Evolutionary conservation across 2,113 vertebrate species (phyloP), one percentile per base, ranked within the genome.

Genomic region (Rallus limicola): DNA sequence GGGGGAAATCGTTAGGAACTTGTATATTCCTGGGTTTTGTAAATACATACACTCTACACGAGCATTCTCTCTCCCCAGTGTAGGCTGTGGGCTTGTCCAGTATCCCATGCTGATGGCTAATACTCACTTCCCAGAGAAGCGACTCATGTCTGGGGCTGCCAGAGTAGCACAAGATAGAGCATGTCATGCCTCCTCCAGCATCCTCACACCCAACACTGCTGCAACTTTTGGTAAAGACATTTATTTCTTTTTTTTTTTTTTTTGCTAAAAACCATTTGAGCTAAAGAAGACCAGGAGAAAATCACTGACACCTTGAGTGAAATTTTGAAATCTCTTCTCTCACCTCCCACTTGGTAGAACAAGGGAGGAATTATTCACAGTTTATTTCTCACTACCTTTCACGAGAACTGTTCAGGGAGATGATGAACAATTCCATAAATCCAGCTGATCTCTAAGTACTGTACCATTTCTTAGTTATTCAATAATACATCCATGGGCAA

Each of bases 331-430:
- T 19, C 24, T 82, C 20, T 93, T 76, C 53, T 94, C 13, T 29
- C 20, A 17, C n/a, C 16, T 71, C 71, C 31, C 18, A 65, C 46
- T 76, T 55, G 5, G 16, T 86, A 59, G 31, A 19, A 62, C 48
- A 19, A 40, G 16, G 21, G 12, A 88, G 3, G 13, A 94, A 74
- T 88, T 90, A 62, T 63, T 83, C 31, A 71, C 60, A 53, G 44
- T 69, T 89, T 82, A 60, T 86, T 95, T 93, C 86, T 92, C 93
- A 53, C 46, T 76, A 10, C 38, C 23, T 71, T 91, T 82, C 64
- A 62, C 9, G 6, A 86, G 52, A 86, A 68, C 4, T 2, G 20
- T 34, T 78, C 65, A 6, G 46, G 68, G 56, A 79, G 34, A 81
- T 68, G 60, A 93, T 40, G 38, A 91, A 89, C 26, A 13, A 71